A percentile compares a stretch with the other conserved stretches of the same genome.
These are phyloP conservation scores for Torymus tubicola DNA, from an alignment of 2,888 invertebrate genomes.

Conservation along the genomic window DNA sequence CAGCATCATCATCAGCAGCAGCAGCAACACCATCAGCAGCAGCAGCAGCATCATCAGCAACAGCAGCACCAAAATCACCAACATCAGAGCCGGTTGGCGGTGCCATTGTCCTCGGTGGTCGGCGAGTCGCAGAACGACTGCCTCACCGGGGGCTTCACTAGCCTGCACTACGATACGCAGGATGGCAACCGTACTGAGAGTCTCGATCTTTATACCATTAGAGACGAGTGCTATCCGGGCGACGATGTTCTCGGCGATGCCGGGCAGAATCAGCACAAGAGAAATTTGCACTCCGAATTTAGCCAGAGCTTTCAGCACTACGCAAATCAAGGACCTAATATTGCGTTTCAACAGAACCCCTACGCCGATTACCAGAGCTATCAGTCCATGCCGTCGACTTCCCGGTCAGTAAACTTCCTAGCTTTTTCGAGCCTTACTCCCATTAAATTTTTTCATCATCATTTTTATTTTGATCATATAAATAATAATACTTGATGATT, in stretches of 20 bases:
- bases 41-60: slow-evolving; percentile 12
- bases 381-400: slow-evolving; percentile 70
- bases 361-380: slow-evolving; percentile 64
- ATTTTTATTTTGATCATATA: no score
- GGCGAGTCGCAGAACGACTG: slow-evolving; percentile 71
- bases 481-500: no score
- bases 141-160: slow-evolving; percentile 82
- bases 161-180: slow-evolving; percentile 81
- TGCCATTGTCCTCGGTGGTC: slow-evolving; percentile 3
- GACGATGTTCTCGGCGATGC: slow-evolving; percentile 77
- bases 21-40: slow-evolving; percentile 54
- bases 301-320: slow-evolving; percentile 70
- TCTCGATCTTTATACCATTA: slow-evolving; percentile 80
- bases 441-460: no score
- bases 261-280: slow-evolving; percentile 71
- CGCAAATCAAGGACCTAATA: slow-evolving; percentile 54
- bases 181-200: slow-evolving; percentile 71
- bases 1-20: slow-evolving; percentile 75
- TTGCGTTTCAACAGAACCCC: slow-evolving; percentile 62
- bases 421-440: neutral
- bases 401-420: slow-evolving; percentile 59
- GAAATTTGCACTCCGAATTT: slow-evolving; percentile 76
- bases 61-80: slow-evolving; percentile 27
- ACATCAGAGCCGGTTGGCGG: slow-evolving; percentile 43
- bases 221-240: slow-evolving; percentile 80